Base-by-base conservation (phyloP, 1,140 invertebrate species). In the Brachionus rotundiformis region DNA sequence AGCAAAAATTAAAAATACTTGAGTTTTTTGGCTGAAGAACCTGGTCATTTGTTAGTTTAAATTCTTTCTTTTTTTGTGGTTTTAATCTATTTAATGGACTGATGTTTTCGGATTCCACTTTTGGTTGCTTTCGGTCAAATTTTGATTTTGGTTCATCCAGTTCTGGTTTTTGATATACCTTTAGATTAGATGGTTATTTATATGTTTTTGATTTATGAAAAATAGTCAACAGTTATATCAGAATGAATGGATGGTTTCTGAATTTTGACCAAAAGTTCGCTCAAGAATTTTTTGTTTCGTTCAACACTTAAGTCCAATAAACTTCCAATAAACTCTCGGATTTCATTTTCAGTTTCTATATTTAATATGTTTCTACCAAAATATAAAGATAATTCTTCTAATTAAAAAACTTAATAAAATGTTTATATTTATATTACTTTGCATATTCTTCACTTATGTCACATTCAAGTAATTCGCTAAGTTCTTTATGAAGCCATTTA, bases 291-390 rank as follows among this genome's bases (percentile, higher is more conserved):
- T 23, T 27, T 41, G 25, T 73, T 73, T n/a, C 41, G 36, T 16
- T 73, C 68, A 19, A 73, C 23, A 63, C 36, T 59, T 19, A 79
- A 13, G 19, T 79, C 76, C 27, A 79, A 79, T 10, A 79, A 29
- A 63, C 76, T 79, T 36, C 47, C 76, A 2, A 79, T 79, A 41
- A 79, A 79, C 25, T 79, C 76, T n/a, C 27, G 44, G 11, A 79
- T 36, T 39, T 79, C 76, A 19, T 16, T 36, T 23, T 79, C 47
- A 23, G 44, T 79, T 63, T 79, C 76, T 4, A 79, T 79, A 39
- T 79, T 79, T 13, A 79, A 31, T n/a, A 79, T 79, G 7, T 79
- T 79, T 39, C 76, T 79, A n/a, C n/a, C n/a, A n/a, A n/a, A n/a
- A n/a, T n/a, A n/a, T n/a, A n/a, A n/a, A n/a, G n/a, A n/a, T n/a